Conservation (phyloP, 2,113 vertebrate genomes). For the Tachysurus fulvidraco region DNA sequence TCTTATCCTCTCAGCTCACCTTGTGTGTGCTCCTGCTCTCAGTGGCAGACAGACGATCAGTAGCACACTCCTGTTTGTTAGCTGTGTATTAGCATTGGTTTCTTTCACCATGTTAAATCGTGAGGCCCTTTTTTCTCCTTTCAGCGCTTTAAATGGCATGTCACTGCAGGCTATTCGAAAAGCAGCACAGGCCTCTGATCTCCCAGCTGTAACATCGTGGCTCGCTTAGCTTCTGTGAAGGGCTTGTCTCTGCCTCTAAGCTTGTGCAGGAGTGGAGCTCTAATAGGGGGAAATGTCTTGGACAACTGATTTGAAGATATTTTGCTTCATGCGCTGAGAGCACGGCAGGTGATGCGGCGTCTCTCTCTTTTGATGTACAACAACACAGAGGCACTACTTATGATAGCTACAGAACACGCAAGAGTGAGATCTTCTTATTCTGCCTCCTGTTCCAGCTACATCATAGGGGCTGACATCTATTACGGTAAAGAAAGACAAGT, state of each 20-base stretch:
- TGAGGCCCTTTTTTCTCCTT: slow-evolving; percentile 17
- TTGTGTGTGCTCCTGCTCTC: not conserved
- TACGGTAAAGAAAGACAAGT: slow-evolving; percentile 98
- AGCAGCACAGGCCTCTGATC: slow-evolving; percentile 63
- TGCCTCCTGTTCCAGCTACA: slow-evolving; percentile 88
- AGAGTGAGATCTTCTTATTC: slow-evolving; percentile 87
- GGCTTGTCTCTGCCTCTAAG: slow-evolving; percentile 73
- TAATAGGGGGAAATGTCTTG: slow-evolving; percentile 98
- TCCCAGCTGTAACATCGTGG: slow-evolving; percentile 67
- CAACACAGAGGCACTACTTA: slow-evolving; percentile 96
- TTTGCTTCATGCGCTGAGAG: slow-evolving; percentile 94
- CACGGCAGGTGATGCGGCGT: slow-evolving; percentile 94
- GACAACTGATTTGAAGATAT: slow-evolving; percentile 99
- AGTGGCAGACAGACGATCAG: slow-evolving; percentile 29
- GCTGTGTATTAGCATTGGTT: slow-evolving; percentile 26
- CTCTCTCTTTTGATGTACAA: slow-evolving; percentile 92
- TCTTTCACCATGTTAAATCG: slow-evolving; percentile 32
- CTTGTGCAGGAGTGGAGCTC: slow-evolving; percentile 70
- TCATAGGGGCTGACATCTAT: slow-evolving; percentile 99
- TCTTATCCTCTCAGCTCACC: not conserved
- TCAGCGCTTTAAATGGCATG: slow-evolving; percentile 58
- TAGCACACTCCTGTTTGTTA: slow-evolving; percentile 37
- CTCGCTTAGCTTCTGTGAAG: slow-evolving; percentile 75
- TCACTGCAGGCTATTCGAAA: slow-evolving; percentile 61
- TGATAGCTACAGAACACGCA: slow-evolving; percentile 91